Base-by-base conservation (phyloP, 2,888 invertebrate species). In the Yponomeuta plumbellus region DNA sequence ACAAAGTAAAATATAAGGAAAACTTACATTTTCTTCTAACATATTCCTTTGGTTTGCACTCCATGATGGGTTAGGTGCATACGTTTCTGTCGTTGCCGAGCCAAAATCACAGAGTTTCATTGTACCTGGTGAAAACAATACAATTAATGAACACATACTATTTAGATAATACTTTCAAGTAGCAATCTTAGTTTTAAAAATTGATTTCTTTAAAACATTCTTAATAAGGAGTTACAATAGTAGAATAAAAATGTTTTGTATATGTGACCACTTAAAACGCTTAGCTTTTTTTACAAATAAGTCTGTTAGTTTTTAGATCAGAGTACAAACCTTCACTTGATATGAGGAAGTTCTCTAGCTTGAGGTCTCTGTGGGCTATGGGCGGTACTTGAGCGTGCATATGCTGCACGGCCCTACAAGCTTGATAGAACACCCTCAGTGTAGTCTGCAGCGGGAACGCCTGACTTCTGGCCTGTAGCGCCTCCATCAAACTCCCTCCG, bases 81-180 rank as follows among this genome's bases (percentile, higher is more conserved):
- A 96, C 65, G 94, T 91, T 78, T 97, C 95, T 17, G 94, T 95
- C 17, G 98, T 98, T 1, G 98, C 96, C 71, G 98, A 98, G 34
- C 99, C 99, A 91, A 99, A 99, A 92, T 99, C 99, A 91, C 99
- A 99, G 70, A 99, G 91, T 85, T 99, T 99, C 64, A 99, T 94
- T 76, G 92, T 85, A 84, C 92, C 92, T 92, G 72, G 67, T 78
- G 78, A 71, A 66, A 71, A n/a, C 5, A 59, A 34, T 39, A 56
- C 57, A 44, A 34, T 17, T 52, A 52, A 52, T 52, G 13, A 13
- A 13, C 13, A 34, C 5, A 34, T 34, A 34, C 34, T 1, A 34
- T 34, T 8, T 34, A 8, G 8, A 34, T 34, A 34, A 8, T 26
- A 26, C 2, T 26, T 26, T 26, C 26, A 34, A 34, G 1, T 34